Evolutionary conservation across 2,113 vertebrate genomes (phyloP).

Genomic region (Burhinus oedicnemus): DNA sequence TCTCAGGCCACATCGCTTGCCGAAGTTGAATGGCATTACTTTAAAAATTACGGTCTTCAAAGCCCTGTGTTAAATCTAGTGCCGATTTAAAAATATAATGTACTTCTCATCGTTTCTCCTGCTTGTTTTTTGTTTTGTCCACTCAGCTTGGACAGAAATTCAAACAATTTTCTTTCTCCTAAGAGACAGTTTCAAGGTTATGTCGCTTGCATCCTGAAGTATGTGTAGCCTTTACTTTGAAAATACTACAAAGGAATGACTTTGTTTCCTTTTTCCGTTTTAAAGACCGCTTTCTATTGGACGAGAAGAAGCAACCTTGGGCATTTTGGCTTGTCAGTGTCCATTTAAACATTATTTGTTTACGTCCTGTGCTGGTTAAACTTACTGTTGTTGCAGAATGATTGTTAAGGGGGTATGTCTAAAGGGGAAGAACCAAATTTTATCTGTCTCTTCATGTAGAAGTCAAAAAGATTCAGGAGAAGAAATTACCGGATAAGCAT

Average conservation of each 20-base stretch:
- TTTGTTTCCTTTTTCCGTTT: not conserved
- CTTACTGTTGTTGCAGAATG: not conserved
- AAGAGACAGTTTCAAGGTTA: not conserved
- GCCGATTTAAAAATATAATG: not conserved
- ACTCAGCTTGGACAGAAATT: not conserved
- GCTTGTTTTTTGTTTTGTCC: not conserved
- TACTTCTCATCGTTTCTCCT: not conserved
- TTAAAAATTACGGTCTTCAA: not conserved
- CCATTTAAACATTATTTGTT: not conserved
- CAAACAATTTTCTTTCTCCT: not conserved
- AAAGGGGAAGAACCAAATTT: not conserved
- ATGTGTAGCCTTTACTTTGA: not conserved
- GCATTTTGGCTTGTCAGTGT: slow-evolving; percentile 6
- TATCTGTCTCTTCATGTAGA: not conserved
- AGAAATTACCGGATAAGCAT: not conserved
- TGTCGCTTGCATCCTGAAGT: not conserved
- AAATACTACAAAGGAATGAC: not conserved
- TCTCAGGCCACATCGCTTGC: not conserved
- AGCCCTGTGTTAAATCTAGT: not conserved
- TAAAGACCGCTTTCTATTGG: not conserved
- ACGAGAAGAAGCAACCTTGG: not conserved
- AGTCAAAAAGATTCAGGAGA: not conserved
- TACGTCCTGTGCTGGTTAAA: not conserved
- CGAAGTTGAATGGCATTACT: not conserved
- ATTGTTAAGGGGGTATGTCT: not conserved